Conservation (phyloP, 2,797 vertebrate genomes). For the Loriculus beryllinus region DNA sequence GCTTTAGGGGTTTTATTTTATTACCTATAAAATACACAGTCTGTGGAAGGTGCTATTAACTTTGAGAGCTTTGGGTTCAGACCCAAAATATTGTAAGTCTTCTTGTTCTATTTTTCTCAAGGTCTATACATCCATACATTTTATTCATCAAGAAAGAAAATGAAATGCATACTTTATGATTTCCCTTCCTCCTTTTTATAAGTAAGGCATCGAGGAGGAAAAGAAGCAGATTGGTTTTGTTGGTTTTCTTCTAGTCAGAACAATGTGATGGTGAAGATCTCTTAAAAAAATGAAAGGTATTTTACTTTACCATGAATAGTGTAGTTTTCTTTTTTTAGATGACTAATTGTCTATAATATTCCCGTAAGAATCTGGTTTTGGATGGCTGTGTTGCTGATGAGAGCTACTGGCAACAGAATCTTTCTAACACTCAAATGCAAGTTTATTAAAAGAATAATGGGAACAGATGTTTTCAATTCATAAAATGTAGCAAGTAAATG, state of each 20-base stretch:
- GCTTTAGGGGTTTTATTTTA: not conserved
- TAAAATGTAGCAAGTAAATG: slow-evolving; percentile 27
- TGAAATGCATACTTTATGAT: fast-evolving
- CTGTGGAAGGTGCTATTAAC: not conserved
- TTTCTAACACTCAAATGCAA: not conserved
- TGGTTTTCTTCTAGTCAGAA: not conserved
- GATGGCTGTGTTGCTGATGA: not conserved
- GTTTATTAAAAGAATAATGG: slow-evolving; percentile 55
- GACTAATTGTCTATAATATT: not conserved
- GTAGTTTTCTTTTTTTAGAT: not conserved
- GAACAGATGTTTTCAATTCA: slow-evolving; percentile 63
- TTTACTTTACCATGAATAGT: not conserved
- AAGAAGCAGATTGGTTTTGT: not conserved
- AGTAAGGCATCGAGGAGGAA: not conserved
- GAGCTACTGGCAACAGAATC: slow-evolving; percentile 9
- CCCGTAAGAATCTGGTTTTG: not conserved
- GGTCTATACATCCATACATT: not conserved
- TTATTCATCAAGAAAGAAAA: not conserved
- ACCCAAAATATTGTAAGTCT: not conserved
- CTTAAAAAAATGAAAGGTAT: not conserved
- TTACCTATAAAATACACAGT: not conserved
- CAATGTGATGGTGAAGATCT: not conserved
- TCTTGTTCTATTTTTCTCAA: not conserved
- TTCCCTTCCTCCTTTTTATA: not conserved
- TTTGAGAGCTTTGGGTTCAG: not conserved